Evolutionary conservation across 2,113 vertebrate species (phyloP).

Genomic region (Oncorhynchus clarkii): DNA sequence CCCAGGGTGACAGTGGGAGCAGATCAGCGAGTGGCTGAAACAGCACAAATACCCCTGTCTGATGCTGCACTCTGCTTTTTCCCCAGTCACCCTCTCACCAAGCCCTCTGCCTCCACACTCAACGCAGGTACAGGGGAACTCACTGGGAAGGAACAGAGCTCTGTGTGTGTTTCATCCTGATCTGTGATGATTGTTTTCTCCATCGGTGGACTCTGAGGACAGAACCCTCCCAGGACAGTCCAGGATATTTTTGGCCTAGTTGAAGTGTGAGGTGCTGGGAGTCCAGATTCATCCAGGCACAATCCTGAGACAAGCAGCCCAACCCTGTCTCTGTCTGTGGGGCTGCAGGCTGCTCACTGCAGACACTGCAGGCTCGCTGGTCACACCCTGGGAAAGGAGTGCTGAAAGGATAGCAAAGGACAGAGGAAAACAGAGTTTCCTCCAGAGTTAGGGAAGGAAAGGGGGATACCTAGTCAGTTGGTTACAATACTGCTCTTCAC

Average conservation of each 20-base stretch:
- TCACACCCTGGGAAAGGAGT: background rate
- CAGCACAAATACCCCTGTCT: constrained; percentile 60
- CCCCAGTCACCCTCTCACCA: background rate
- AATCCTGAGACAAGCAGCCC: constrained; percentile 9
- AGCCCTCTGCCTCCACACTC: constrained; percentile 26
- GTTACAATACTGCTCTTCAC: background rate
- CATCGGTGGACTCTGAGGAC: constrained; percentile 7
- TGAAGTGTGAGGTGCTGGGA: constrained; percentile 8
- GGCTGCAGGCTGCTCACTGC: background rate
- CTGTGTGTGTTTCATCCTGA: constrained; percentile 10
- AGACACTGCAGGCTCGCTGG: background rate
- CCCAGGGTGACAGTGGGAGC: constrained; percentile 29
- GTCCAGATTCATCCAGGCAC: constrained; percentile 6
- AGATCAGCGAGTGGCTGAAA: constrained; percentile 58
- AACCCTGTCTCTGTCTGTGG: background rate
- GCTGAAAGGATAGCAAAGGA: background rate
- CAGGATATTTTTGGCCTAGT: constrained; percentile 31
- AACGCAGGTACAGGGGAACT: constrained; percentile 22
- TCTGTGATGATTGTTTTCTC: background rate
- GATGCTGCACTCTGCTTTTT: constrained; percentile 47
- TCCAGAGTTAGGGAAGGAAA: too few relatives aligned
- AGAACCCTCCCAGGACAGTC: constrained; percentile 22
- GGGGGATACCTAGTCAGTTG: too few relatives aligned
- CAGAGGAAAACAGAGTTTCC: background rate
- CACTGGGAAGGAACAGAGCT: constrained; percentile 5